Base-by-base conservation (phyloP, 1,140 invertebrate species). In the Aphaenogaster rudis region DNA sequence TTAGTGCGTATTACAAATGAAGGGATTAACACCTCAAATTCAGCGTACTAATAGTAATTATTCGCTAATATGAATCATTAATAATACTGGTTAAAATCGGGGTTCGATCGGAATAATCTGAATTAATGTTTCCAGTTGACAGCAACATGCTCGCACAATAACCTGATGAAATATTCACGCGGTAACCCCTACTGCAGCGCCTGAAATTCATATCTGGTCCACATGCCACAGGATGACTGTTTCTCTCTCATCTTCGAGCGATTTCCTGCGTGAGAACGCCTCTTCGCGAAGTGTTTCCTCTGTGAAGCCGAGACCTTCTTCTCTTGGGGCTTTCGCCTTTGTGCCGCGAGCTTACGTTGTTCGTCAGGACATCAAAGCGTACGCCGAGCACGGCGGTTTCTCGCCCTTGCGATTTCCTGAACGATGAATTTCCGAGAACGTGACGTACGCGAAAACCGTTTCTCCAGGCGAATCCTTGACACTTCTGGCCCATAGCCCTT, bases 51-150 rank as follows among this genome's bases (percentile, higher is more conserved):
- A 52, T 50, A 48, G 39, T 39, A 76, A 84, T 84, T 84, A 84
- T 36, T 84, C 42, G 33, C 42, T 39, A 21, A 45, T 39, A 54
- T 61, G 80, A 54, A 61, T 84, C 57, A 76, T 84, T 84, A 63
- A 84, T 76, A 48, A 39, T 84, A 50, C 36, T 74, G 39, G 42
- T 61, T 71, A 36, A 84, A 84, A 84, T 74, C 54, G 28, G 59
- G n/a, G 15, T n/a, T 21, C 50, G 50, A 48, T 39, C 45, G 50
- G 8, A 48, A 21, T 76, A 84, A 84, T 84, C 28, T 61, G 80
- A 76, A 76, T 84, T 76, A 84, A 74, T 61, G 69, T 76, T 84
- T 76, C 42, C 80, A 74, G 80, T 50, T 84, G 80, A 84, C 80
- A 84, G 69, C 42, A 69, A 84, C 42, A 39, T 33, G 52, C 39